Percentiles rank a stretch among this genome's conserved stretches.
phyloP scores from a whole-genome alignment of 2,888 invertebrate genomes.

The Diplazon laetatorius region DNA sequence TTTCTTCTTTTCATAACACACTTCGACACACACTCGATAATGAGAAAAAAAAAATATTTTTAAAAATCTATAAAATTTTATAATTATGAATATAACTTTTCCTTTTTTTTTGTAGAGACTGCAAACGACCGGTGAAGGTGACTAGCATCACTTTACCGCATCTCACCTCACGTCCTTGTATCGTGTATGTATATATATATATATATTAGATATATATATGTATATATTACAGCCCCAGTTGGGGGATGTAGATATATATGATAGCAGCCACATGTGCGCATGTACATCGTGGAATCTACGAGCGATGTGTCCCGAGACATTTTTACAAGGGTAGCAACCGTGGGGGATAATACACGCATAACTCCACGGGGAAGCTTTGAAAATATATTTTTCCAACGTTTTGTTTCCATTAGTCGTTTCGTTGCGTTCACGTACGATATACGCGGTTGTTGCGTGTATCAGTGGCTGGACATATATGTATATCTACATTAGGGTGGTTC shows the following conservation, averaged over 20 bases:
- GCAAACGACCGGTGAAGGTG: too few relatives aligned
- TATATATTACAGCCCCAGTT: neutral
- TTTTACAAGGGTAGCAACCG: constrained; percentile 39
- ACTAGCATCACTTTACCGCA: neutral
- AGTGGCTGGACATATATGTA: too few relatives aligned
- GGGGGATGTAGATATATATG: neutral
- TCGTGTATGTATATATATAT: neutral
- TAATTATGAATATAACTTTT: too few relatives aligned
- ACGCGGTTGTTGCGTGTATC: neutral
- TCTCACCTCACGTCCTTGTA: neutral
- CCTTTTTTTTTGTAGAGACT: too few relatives aligned
- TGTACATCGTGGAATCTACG: constrained; percentile 42
- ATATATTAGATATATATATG: neutral
- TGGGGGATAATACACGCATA: constrained; percentile 45
- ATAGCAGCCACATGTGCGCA: neutral
- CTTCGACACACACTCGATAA: too few relatives aligned
- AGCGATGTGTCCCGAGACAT: constrained; percentile 39
- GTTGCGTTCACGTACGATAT: constrained; percentile 18
- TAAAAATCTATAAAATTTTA: too few relatives aligned
- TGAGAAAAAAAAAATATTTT: too few relatives aligned
- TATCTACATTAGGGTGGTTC: too few relatives aligned
- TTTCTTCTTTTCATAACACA: too few relatives aligned
- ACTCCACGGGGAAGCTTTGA: constrained; percentile 55
- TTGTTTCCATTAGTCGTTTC: constrained; percentile 13
- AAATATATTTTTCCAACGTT: constrained; percentile 39